Evolutionary conservation across 2,888 invertebrate genomes (phyloP).

Genomic region (Plagodis dolabraria): DNA sequence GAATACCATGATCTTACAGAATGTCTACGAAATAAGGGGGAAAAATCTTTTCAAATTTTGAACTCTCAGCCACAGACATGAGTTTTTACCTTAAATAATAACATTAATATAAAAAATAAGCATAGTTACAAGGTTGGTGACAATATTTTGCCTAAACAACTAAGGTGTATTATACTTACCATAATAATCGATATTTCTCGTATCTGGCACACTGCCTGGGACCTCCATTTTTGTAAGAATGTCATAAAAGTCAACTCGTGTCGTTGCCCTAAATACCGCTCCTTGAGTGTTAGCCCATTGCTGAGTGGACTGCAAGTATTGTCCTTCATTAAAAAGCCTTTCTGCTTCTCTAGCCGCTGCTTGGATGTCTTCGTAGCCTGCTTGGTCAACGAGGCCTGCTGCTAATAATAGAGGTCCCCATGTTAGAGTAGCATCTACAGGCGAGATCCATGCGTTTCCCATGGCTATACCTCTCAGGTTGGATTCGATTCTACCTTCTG

Average conservation of each 20-base stretch:
- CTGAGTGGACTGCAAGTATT: slow-evolving; percentile 85
- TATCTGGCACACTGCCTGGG: slow-evolving; percentile 41
- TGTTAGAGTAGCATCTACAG: slow-evolving; percentile 92
- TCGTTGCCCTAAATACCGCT: slow-evolving; percentile 86
- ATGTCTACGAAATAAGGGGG: no score
- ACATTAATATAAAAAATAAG: no score
- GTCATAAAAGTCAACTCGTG: slow-evolving; percentile 92
- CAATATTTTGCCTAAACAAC: neutral
- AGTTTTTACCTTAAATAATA: no score
- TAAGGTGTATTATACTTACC: slow-evolving; percentile 6
- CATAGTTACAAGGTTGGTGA: no score
- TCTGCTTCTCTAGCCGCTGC: slow-evolving; percentile 83
- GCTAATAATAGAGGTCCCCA: slow-evolving; percentile 93
- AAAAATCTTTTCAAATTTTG: no score
- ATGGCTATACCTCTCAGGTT: slow-evolving; percentile 92
- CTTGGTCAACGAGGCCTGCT: slow-evolving; percentile 89
- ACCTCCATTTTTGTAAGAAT: slow-evolving; percentile 85
- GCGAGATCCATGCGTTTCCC: slow-evolving; percentile 96
- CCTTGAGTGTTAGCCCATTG: slow-evolving; percentile 88
- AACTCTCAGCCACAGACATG: no score
- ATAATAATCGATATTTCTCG: slow-evolving; percentile 39
- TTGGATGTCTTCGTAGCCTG: slow-evolving; percentile 86
- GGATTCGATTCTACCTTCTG: slow-evolving; percentile 85
- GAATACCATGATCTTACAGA: no score
- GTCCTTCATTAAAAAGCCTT: slow-evolving; percentile 81